Evolutionary conservation across 2,113 vertebrate genomes (phyloP).

Genomic region (Psephotus haematonotus): DNA sequence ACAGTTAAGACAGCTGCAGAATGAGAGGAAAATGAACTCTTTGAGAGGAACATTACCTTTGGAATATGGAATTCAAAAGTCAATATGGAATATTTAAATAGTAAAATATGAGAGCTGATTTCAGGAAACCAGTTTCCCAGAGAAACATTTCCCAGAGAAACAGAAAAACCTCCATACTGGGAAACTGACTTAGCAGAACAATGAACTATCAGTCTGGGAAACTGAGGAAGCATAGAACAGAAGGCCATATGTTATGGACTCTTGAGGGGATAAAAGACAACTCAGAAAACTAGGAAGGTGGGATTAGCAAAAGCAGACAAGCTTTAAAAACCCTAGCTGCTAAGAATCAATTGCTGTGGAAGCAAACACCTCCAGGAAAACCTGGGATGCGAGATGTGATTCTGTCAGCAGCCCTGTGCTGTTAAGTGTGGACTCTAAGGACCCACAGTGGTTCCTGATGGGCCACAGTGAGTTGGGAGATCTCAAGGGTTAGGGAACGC

Average conservation of each 20-base stretch:
- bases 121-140: background rate
- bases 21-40: background rate
- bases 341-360: background rate
- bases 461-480: background rate
- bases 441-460: background rate
- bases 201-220: background rate
- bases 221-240: background rate
- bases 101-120: background rate
- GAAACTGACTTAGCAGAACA: background rate
- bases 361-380: background rate
- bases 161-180: background rate
- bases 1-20: constrained; percentile 27
- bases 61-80: background rate
- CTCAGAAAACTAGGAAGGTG: background rate
- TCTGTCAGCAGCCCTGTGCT: rapidly evolving
- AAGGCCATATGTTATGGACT: background rate
- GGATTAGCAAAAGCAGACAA: background rate
- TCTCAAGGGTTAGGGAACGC: background rate
- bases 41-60: background rate
- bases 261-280: background rate
- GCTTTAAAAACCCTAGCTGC: background rate
- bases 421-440: rapidly evolving
- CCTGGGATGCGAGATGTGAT: background rate
- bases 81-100: background rate
- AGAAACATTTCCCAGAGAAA: background rate